Evolutionary conservation across 2,797 vertebrate species (phyloP), one percentile per base, ranked within the genome.

Genomic region (Rallus crepitans): DNA sequence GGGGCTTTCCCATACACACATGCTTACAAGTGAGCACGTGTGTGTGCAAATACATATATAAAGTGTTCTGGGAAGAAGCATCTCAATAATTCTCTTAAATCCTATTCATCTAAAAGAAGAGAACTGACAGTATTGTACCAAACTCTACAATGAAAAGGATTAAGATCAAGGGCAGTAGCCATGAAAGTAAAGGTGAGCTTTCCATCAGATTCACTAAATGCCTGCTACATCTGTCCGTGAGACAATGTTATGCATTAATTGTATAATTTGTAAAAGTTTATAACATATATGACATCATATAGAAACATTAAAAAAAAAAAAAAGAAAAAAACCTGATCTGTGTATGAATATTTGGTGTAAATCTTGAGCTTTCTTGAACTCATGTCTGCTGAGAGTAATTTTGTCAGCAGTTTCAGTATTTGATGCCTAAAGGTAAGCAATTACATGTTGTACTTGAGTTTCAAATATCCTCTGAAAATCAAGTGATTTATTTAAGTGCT

Each of bases 351-450:
- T 72, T 60, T 70, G 37, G 21, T 60, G 30, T 75, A 45, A 69
- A 25, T 68, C 65, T 94, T 89, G 82, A 91, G 83, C 53, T 91
- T 68, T 23, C 83, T 94, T 61, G 30, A 89, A 69, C 56, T 92
- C 52, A 18, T 47, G 52, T 59, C 47, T 72, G 40, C 47, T 69
- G 55, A 72, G 40, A 86, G 56, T 69, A 68, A 70, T 93, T 94
- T 90, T 94, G 79, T 93, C 68, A 91, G 72, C 61, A 65, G 18
- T 80, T 94, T 91, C 72, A 72, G 92, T 95, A 77, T 92, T 83
- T 91, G 75, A 39, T 89, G 83, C 90, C 90, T 90, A 87, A 91
- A 94, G 79, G 87, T 92, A 92, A 55, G 82, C 37, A 94, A 94
- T 91, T 92, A 78, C 71, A 82, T 52, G 91, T 77, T 76, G 60